Conservation (phyloP, 1,140 invertebrate species). For the Octopus sinensis region DNA sequence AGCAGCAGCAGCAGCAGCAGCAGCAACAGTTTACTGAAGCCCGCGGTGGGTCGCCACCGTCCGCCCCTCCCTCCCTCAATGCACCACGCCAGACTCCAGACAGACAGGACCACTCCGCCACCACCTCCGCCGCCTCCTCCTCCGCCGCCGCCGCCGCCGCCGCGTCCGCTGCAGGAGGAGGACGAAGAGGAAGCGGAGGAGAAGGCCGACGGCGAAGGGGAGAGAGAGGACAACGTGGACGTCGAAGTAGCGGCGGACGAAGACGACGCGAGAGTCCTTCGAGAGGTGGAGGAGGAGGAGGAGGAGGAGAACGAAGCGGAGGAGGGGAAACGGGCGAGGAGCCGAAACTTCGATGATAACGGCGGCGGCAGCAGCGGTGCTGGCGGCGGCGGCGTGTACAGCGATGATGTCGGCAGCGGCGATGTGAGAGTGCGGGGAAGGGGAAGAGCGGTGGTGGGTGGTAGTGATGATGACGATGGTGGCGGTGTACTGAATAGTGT, state of each 20-base stretch:
- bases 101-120: neutral
- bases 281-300: neutral
- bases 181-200: constrained; percentile 11
- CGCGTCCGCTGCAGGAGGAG: neutral
- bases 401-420: too few relatives aligned
- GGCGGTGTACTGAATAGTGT: too few relatives aligned
- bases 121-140: too few relatives aligned
- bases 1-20: neutral
- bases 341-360: too few relatives aligned
- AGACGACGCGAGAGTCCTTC: neutral
- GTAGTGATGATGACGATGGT: too few relatives aligned
- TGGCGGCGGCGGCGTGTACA: too few relatives aligned
- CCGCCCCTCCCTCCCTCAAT: neutral
- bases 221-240: too few relatives aligned
- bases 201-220: neutral
- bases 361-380: too few relatives aligned
- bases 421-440: too few relatives aligned
- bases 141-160: too few relatives aligned
- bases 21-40: neutral
- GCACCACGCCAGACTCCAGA: neutral
- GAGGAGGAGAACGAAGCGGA: neutral
- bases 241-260: too few relatives aligned
- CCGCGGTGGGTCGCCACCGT: neutral
- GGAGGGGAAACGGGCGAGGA: neutral
- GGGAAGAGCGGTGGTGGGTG: too few relatives aligned